These are phyloP conservation scores for Flabesymbios commensalis DNA, from an alignment of 2,888 invertebrate genomes.

Conservation along the genomic window DNA sequence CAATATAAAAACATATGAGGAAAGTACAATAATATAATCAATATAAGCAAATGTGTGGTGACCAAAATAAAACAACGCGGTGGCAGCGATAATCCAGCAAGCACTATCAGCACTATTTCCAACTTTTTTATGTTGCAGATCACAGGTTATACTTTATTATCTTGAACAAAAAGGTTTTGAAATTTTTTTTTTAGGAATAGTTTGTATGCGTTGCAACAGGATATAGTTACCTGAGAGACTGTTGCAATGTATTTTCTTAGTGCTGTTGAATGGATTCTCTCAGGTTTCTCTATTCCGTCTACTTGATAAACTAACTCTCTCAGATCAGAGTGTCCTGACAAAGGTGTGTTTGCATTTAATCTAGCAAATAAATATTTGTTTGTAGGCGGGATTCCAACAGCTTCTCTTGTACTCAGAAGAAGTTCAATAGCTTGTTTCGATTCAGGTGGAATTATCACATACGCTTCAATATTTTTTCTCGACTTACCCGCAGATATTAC, in stretches of 20 bases:
- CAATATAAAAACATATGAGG: too few species aligned
- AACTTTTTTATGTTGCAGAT: too few species aligned
- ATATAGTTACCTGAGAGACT: slow-evolving; percentile 3
- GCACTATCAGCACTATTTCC: too few species aligned
- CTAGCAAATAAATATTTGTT: not conserved
- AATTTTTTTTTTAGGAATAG: too few species aligned
- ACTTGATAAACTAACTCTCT: not conserved
- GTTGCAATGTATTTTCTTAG: not conserved
- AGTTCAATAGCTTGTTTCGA: not conserved
- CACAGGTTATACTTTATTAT: too few species aligned
- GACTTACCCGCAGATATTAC: not conserved
- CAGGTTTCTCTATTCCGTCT: not conserved
- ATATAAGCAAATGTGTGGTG: too few species aligned
- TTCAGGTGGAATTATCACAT: not conserved
- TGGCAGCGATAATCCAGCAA: too few species aligned
- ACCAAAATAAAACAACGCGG: too few species aligned
- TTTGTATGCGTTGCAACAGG: too few species aligned
- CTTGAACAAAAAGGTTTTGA: too few species aligned
- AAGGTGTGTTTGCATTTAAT: not conserved
- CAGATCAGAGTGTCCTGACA: not conserved
- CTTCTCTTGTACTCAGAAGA: not conserved
- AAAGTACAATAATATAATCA: too few species aligned
- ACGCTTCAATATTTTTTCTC: not conserved
- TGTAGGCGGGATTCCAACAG: not conserved
- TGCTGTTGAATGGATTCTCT: not conserved